phyloP scores from a whole-genome alignment of 2,797 vertebrate species.

The Oreonectes daqikongensis region DNA sequence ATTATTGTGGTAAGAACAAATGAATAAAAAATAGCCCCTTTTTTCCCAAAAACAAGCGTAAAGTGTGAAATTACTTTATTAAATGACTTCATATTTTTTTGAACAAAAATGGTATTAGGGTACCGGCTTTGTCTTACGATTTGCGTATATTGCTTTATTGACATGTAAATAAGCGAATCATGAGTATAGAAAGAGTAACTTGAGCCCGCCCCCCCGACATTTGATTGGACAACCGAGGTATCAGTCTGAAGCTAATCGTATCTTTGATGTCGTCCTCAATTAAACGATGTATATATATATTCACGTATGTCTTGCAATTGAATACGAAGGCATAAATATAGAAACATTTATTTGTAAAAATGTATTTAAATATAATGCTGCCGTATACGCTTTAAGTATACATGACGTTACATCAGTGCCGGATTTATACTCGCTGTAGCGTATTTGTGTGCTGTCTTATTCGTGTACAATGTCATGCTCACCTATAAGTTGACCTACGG shows the following conservation, averaged over 20 bases:
- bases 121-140: not conserved
- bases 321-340: not conserved
- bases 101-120: too few relatives aligned
- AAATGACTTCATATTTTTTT: too few relatives aligned
- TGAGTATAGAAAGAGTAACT: not conserved
- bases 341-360: too few relatives aligned
- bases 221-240: slow-evolving; percentile 60
- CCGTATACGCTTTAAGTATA: not conserved
- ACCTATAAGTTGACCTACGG: slow-evolving; percentile 79
- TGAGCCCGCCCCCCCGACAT: slow-evolving; percentile 62
- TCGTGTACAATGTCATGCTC: slow-evolving; percentile 45
- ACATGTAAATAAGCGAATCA: slow-evolving; percentile 63
- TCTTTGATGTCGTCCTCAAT: slow-evolving; percentile 52
- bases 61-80: too few relatives aligned
- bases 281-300: not conserved
- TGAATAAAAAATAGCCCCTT: too few relatives aligned
- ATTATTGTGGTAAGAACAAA: too few relatives aligned
- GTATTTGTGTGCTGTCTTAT: not conserved
- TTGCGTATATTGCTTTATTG: slow-evolving; percentile 7
- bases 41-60: too few relatives aligned
- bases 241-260: slow-evolving; percentile 65
- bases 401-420: not conserved
- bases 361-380: not conserved
- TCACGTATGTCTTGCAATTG: not conserved
- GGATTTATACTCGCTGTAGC: not conserved